phyloP scores from a whole-genome alignment of 2,888 invertebrate genomes.

The Agonopterix heracliana region DNA sequence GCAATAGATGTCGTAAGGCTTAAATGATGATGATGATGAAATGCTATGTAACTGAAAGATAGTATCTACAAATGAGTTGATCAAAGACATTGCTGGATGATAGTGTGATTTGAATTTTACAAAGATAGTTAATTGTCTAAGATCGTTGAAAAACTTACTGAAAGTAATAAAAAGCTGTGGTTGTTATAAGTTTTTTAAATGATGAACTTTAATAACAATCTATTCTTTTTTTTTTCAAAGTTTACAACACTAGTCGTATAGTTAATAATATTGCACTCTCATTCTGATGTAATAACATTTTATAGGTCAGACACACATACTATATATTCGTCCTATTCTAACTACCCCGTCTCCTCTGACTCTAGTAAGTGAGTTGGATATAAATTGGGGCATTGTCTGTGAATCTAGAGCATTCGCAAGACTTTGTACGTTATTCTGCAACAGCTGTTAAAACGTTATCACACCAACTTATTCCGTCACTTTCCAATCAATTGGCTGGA shows the following conservation, averaged over 20 bases:
- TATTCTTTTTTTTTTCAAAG: no score
- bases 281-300: not conserved
- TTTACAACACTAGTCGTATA: no score
- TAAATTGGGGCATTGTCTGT: conserved; percentile 76
- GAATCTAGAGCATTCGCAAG: conserved; percentile 67
- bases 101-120: no score
- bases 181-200: no score
- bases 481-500: conserved; percentile 22
- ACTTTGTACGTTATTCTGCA: conserved; percentile 59
- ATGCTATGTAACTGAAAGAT: no score
- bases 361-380: conserved; percentile 73
- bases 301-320: conserved; percentile 16
- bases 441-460: conserved; percentile 39
- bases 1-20: not conserved
- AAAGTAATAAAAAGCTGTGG: no score
- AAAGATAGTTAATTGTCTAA: no score
- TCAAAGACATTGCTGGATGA: no score
- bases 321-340: conserved; percentile 36
- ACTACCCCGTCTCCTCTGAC: conserved; percentile 47
- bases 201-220: no score
- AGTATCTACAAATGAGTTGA: no score
- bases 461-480: conserved; percentile 26
- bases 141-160: no score
- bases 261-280: not conserved
- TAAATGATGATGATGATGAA: not conserved